phyloP scores from a whole-genome alignment of 2,888 invertebrate species.

The Cosmia pyralina region DNA sequence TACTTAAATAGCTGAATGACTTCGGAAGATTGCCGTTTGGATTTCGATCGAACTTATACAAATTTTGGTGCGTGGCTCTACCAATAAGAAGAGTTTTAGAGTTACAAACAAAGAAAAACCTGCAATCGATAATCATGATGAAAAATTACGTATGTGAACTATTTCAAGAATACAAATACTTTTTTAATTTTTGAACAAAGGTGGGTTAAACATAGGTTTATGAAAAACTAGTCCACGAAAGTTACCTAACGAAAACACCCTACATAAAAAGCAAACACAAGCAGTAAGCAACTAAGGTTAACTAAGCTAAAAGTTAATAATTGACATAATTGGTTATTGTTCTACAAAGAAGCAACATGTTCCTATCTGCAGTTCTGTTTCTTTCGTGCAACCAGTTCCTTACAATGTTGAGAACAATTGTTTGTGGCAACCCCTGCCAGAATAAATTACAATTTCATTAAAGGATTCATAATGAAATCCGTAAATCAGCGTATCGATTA shows the following conservation, averaged over 20 bases:
- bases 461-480: conserved; percentile 48
- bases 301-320: conserved; percentile 42
- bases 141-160: background rate
- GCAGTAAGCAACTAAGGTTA: background rate
- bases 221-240: background rate
- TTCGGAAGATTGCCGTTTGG: background rate
- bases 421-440: conserved; percentile 44
- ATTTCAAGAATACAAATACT: too few relatives aligned
- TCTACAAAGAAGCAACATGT: conserved; percentile 42
- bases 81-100: background rate
- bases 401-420: conserved; percentile 55
- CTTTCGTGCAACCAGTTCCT: conserved; percentile 29
- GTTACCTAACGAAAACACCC: background rate
- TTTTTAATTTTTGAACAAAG: too few relatives aligned
- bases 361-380: conserved; percentile 35
- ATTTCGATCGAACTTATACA: background rate
- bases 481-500: conserved; percentile 50
- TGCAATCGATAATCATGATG: background rate
- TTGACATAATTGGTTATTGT: conserved; percentile 60
- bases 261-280: background rate
- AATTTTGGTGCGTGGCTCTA: background rate
- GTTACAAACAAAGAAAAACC: background rate
- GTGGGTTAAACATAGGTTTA: too few relatives aligned
- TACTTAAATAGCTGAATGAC: background rate
- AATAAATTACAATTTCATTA: conserved; percentile 49